A percentile compares a stretch with the other conserved stretches of the same genome.
phyloP scores from a whole-genome alignment of 2,888 invertebrate species.

The Strigamia crassipes region DNA sequence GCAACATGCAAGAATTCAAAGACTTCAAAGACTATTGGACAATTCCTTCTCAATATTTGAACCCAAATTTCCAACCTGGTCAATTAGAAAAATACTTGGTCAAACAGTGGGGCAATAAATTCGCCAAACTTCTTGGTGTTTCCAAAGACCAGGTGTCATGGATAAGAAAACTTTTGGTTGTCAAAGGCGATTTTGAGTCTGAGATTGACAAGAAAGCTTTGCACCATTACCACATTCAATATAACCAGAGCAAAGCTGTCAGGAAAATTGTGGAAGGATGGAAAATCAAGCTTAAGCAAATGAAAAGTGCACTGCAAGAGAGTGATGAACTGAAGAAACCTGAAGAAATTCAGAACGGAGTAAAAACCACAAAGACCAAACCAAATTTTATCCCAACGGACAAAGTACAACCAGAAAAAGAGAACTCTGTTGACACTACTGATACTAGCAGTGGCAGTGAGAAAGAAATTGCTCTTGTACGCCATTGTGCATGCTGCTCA shows the following conservation, averaged over 20 bases:
- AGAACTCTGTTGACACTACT: not conserved
- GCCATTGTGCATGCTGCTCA: not conserved
- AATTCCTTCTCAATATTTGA: not conserved
- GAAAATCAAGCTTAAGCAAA: not conserved
- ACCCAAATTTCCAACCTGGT: not conserved
- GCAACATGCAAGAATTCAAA: not conserved
- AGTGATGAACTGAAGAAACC: not conserved
- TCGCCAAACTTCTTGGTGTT: not conserved
- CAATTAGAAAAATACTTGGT: not conserved
- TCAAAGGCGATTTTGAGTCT: not conserved
- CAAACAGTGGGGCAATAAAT: not conserved
- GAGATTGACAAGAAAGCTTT: not conserved
- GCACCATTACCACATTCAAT: not conserved
- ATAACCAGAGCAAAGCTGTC: not conserved
- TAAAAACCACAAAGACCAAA: not conserved
- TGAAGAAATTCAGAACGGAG: not conserved
- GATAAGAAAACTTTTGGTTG: not conserved
- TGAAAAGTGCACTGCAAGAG: not conserved
- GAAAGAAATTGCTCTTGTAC: not conserved
- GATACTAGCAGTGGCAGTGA: not conserved
- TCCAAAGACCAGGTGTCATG: not conserved
- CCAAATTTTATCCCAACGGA: not conserved
- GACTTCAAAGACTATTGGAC: not conserved
- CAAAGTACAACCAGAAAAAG: not conserved
- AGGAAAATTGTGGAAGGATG: not conserved